These are phyloP conservation scores for Ciconia nigra DNA, from an alignment of 2,797 vertebrate genomes.

Conservation along the genomic window DNA sequence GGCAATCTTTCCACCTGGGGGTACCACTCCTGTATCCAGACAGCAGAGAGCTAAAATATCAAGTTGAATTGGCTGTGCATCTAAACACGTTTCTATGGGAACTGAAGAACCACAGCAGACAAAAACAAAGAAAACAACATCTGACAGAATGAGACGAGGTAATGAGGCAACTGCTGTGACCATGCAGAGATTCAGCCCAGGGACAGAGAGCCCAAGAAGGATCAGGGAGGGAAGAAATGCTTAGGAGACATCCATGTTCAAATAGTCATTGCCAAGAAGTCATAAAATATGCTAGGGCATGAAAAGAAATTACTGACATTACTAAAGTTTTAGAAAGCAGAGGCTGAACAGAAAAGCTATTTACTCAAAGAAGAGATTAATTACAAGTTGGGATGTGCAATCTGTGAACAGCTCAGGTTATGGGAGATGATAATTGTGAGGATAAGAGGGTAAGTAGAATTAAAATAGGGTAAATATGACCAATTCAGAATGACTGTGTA, in stretches of 20 bases:
- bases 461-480: neutral
- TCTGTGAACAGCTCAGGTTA: neutral
- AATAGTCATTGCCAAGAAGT: constrained; percentile 3
- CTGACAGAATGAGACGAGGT: constrained; percentile 24
- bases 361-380: constrained; percentile 9
- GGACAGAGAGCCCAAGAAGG: neutral
- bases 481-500: neutral
- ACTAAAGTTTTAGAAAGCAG: neutral
- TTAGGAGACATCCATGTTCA: neutral
- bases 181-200: neutral
- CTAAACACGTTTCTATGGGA: constrained; percentile 42
- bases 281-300: constrained; percentile 20
- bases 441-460: neutral
- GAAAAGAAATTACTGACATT: constrained; percentile 7
- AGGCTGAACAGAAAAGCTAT: neutral
- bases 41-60: neutral
- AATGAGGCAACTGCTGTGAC: constrained; percentile 29
- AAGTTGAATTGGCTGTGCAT: neutral
- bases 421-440: neutral
- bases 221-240: neutral
- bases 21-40: neutral
- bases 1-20: neutral
- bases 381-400: neutral
- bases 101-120: neutral
- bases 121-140: constrained; percentile 24